A percentile compares a stretch with the other conserved stretches of the same genome.
phyloP scores from a whole-genome alignment of 2,113 vertebrate species.

The Grammomys dolichurus region DNA sequence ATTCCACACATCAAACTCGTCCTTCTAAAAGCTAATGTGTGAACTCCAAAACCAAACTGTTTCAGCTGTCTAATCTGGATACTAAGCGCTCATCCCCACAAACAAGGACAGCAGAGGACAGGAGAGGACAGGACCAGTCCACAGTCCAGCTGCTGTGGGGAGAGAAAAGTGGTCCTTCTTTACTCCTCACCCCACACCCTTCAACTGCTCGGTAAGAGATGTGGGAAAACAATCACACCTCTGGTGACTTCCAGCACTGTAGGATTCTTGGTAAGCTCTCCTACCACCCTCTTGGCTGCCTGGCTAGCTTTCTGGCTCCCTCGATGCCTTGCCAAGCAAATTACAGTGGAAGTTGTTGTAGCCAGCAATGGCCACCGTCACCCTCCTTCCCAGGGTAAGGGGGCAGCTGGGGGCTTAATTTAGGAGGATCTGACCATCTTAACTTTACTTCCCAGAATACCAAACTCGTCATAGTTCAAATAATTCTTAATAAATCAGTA shows the following conservation, averaged over 20 bases:
- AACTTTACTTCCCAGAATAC: neutral
- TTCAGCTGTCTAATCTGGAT: constrained; percentile 42
- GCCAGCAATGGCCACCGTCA: constrained; percentile 47
- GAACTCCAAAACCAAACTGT: neutral
- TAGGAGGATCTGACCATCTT: constrained; percentile 34
- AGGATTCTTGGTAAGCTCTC: neutral
- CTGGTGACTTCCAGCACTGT: neutral
- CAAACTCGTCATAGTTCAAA: constrained; percentile 17
- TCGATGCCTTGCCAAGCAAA: constrained; percentile 2
- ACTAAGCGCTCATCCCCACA: constrained; percentile 38
- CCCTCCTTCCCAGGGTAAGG: neutral
- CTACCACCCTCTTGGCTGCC: neutral
- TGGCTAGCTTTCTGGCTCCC: constrained; percentile 1
- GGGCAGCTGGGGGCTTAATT: neutral
- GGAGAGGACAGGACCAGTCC: constrained; percentile 13
- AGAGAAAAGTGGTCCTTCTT: constrained; percentile 29
- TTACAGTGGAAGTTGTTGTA: constrained; percentile 6
- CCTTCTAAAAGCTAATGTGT: constrained; percentile 20
- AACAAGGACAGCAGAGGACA: constrained; percentile 60
- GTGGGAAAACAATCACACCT: neutral
- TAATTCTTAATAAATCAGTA: neutral
- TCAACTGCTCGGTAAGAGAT: neutral
- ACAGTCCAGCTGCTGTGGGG: neutral
- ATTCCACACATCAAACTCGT: neutral
- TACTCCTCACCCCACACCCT: neutral